Percentiles rank a stretch among this genome's conserved stretches.
These are phyloP conservation scores for Tachypleus tridentatus DNA, from an alignment of 1,140 invertebrate genomes.

Conservation along the genomic window DNA sequence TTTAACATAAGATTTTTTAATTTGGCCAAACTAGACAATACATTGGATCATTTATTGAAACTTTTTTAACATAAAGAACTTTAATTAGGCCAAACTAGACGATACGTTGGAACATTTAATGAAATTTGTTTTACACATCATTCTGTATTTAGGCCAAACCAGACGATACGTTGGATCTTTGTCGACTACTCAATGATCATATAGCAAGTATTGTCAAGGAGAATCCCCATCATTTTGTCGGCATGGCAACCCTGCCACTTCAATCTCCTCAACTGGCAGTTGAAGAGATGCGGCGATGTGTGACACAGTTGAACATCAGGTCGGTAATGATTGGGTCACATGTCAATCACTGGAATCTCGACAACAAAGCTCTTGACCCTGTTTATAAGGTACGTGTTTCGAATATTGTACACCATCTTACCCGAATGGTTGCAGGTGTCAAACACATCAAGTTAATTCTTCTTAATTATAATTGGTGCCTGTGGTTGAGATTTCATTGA, in stretches of 20 bases:
- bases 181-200: slow-evolving; percentile 44
- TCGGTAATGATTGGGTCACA: slow-evolving; percentile 49
- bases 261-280: slow-evolving; percentile 43
- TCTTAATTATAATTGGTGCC: no score
- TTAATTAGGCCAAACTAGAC: slow-evolving; percentile 41
- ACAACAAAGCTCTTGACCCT: slow-evolving; percentile 41
- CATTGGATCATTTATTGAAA: no score
- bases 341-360: slow-evolving; percentile 47
- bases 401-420: no score
- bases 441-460: no score
- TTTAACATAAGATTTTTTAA: no score
- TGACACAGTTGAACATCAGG: slow-evolving; percentile 38
- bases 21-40: no score
- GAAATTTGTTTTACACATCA: no score
- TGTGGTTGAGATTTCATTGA: no score
- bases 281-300: slow-evolving; percentile 42
- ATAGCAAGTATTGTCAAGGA: slow-evolving; percentile 36
- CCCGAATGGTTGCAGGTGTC: no score
- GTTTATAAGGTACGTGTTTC: slow-evolving; percentile 44
- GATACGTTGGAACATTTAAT: no score
- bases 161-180: slow-evolving; percentile 41
- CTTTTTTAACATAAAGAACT: no score
- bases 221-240: slow-evolving; percentile 41
- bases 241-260: slow-evolving; percentile 46
- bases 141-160: slow-evolving; percentile 41